These are phyloP conservation scores for Sphaeramia orbicularis DNA, from an alignment of 2,797 vertebrate genomes.

Conservation along the genomic window DNA sequence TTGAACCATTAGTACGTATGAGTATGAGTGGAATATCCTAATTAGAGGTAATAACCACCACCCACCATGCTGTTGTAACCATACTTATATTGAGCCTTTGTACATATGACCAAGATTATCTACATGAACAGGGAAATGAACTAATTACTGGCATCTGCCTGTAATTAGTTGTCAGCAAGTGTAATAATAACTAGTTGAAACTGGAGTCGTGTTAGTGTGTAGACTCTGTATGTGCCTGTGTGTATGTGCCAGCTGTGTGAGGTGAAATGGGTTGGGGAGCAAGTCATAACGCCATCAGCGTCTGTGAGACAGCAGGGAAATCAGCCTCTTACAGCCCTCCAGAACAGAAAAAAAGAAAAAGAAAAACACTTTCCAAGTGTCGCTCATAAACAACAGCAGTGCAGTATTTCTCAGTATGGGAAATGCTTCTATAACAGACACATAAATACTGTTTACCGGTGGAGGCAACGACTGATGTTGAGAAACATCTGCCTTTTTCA, in stretches of 20 bases:
- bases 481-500: not conserved
- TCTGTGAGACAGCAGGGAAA: slow-evolving; percentile 68
- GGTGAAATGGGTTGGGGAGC: slow-evolving; percentile 4
- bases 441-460: slow-evolving; percentile 28
- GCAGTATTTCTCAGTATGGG: slow-evolving; percentile 8
- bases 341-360: slow-evolving; percentile 31
- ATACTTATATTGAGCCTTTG: slow-evolving; percentile 14
- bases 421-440: slow-evolving; percentile 20
- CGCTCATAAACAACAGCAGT: slow-evolving; percentile 39
- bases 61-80: not conserved
- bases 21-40: slow-evolving; percentile 2
- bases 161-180: slow-evolving; percentile 26
- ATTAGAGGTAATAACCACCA: not conserved
- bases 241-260: not conserved
- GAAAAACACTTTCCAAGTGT: slow-evolving; percentile 32
- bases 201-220: slow-evolving; percentile 11
- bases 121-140: slow-evolving; percentile 17
- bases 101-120: slow-evolving; percentile 15
- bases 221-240: not conserved
- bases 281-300: slow-evolving; percentile 45
- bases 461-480: not conserved
- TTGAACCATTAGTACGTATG: not conserved
- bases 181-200: slow-evolving; percentile 31
- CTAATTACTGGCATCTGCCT: slow-evolving; percentile 18
- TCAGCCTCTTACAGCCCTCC: slow-evolving; percentile 48